Base-by-base conservation (phyloP, 2,113 vertebrate genomes). In the Python bivittatus region DNA sequence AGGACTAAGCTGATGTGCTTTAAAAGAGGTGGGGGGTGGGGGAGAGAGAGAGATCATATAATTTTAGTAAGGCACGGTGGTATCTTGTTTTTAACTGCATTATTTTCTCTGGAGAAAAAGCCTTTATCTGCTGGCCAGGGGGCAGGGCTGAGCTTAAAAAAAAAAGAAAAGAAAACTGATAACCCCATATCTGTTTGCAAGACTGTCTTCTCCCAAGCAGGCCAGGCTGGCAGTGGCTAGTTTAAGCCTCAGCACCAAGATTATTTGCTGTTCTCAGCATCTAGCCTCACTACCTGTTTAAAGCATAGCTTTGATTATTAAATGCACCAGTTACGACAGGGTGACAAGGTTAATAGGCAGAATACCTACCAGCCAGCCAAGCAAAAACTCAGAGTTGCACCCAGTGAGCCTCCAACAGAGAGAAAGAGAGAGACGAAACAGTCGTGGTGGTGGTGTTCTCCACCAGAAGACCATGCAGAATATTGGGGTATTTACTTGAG, bases 321-420 rank as follows among this genome's bases (percentile, higher is more conserved):
- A 99, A 98, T 98, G 98, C 98, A 98, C 97, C 98, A 98, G 98
- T 99, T 99, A 98, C 98, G 97, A 98, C 97, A 98, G 98, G 98
- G 98, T 98, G 98, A 98, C 95, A 97, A 98, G 98, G 98, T 99
- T 99, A 99, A 99, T 98, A 98, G 98, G 98, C 97, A 98, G 98
- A 99, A 99, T 99, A 98, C 98, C 98, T 97, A 97, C 95, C 97
- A 98, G 98, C 97, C 98, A 99, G 98, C 98, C 98, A 98, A 98
- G 98, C 98, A 98, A 98, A 64, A 98, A 98, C 96, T 96, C 97
- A 97, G 97, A 29, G 98, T 99, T 98, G 99, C 98, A 98, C 97
- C 97, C 97, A 98, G 98, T 98, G 98, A 98, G 98, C 97, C 98
- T 96, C 97, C 99, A 98, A 22, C 1, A 54, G 27, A n/a, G 29